Percentiles rank a stretch among this genome's conserved stretches.
Evolutionary conservation across 2,888 invertebrate species (phyloP).

Genomic region (Tenthredo distinguenda): DNA sequence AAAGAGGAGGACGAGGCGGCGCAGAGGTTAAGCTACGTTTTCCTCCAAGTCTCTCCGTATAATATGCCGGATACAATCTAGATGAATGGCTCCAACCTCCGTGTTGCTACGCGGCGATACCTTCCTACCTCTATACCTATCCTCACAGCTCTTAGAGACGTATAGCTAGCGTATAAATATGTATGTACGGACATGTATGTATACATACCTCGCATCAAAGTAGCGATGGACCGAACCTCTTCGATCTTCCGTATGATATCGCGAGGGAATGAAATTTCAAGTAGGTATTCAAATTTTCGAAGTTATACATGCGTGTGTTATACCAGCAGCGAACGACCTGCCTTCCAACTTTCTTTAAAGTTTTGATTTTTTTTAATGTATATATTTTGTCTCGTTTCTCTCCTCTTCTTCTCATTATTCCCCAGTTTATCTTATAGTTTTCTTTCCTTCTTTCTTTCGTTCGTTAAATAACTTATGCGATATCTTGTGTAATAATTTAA

Average conservation of each 20-base stretch:
- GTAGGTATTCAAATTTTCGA: constrained; percentile 5
- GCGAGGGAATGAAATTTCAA: constrained; percentile 29
- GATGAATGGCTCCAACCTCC: constrained; percentile 38
- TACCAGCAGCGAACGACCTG: not conserved
- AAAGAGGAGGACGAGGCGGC: constrained; percentile 16
- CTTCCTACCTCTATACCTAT: not conserved
- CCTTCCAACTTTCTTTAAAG: constrained; percentile 2
- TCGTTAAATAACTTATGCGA: not conserved
- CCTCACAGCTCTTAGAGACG: not conserved
- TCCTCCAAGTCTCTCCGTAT: constrained; percentile 40
- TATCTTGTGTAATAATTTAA: not conserved
- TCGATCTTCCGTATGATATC: constrained; percentile 1
- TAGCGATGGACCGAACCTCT: constrained; percentile 6
- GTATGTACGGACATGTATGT: not conserved
- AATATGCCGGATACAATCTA: constrained; percentile 46
- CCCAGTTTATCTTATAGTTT: not conserved
- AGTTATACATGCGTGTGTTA: not conserved
- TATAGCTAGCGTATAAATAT: not conserved
- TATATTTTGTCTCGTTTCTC: not conserved
- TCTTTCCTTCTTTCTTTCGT: not conserved
- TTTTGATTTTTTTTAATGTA: not conserved
- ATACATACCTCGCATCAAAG: not conserved
- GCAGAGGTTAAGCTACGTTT: constrained; percentile 37
- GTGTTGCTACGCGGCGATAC: constrained; percentile 25
- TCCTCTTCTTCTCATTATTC: not conserved